These are phyloP conservation scores for Drosophila meridiana DNA, from an alignment of 2,888 invertebrate genomes.

Conservation along the genomic window DNA sequence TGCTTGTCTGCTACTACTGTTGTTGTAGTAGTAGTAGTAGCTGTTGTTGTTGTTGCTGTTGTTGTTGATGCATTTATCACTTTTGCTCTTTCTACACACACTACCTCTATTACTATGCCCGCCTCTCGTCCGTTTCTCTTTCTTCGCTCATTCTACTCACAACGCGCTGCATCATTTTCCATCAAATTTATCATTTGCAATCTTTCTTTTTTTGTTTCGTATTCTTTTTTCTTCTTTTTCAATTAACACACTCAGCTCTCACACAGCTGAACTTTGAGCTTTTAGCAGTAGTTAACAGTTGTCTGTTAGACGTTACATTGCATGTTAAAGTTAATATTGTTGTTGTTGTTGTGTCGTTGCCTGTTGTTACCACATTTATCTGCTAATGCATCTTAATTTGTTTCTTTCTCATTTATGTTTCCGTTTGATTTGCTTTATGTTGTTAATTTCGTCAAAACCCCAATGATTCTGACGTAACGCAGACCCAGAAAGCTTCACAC, in stretches of 20 bases:
- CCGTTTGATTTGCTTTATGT: constrained; percentile 47
- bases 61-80: constrained; percentile 30
- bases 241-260: constrained; percentile 69
- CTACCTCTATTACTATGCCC: constrained; percentile 35
- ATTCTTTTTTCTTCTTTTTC: constrained; percentile 15
- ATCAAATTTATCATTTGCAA: constrained; percentile 75
- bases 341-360: constrained; percentile 22
- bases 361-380: constrained; percentile 34
- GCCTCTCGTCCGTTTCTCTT: constrained; percentile 36
- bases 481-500: constrained; percentile 13
- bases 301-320: constrained; percentile 58
- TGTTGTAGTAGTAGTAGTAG: constrained; percentile 20
- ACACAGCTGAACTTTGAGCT: constrained; percentile 58
- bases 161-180: constrained; percentile 64
- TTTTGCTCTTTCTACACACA: constrained; percentile 20
- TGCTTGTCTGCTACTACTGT: constrained; percentile 5
- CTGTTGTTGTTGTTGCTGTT: constrained; percentile 17
- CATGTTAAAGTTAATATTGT: constrained; percentile 47
- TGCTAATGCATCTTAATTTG: constrained; percentile 56
- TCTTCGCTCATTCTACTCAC: constrained; percentile 55
- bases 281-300: constrained; percentile 68
- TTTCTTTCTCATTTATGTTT: constrained; percentile 20
- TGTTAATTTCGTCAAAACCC: constrained; percentile 76
- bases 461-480: constrained; percentile 72
- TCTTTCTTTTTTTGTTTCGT: constrained; percentile 35